These are phyloP conservation scores for Zhengitettix transpicula DNA, from an alignment of 2,888 invertebrate genomes.

Conservation along the genomic window DNA sequence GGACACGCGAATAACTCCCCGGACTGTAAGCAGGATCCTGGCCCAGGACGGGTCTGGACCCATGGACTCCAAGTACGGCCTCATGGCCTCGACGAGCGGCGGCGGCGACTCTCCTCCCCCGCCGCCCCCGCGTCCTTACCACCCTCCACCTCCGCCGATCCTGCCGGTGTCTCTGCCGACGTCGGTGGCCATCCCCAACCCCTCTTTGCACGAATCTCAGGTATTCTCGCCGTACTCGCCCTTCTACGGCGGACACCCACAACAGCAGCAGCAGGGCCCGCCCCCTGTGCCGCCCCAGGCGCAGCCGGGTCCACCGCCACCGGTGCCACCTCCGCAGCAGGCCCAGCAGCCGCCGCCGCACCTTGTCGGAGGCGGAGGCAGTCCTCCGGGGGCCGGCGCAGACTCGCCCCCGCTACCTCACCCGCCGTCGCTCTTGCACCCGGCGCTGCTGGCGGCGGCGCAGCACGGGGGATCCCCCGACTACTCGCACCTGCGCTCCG, in stretches of 20 bases:
- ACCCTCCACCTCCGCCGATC: conserved; percentile 61
- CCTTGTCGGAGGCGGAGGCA: conserved; percentile 46
- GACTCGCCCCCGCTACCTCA: conserved; percentile 68
- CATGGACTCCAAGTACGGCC: conserved; percentile 25
- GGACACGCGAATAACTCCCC: conserved; percentile 79
- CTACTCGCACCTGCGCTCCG: conserved; percentile 60
- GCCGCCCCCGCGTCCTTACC: conserved; percentile 55
- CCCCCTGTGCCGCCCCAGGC: conserved; percentile 28
- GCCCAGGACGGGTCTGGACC: conserved; percentile 66
- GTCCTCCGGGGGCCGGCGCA: conserved; percentile 41
- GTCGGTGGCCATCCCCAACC: conserved; percentile 91
- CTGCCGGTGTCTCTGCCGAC: conserved; percentile 81
- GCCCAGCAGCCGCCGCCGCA: conserved; percentile 20
- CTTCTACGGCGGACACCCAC: conserved; percentile 50
- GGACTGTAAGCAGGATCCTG: conserved; percentile 73
- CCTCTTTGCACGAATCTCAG: conserved; percentile 85
- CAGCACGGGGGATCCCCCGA: conserved; percentile 69
- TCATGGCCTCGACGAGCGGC: neutral
- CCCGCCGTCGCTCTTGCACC: conserved; percentile 71
- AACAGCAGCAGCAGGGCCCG: conserved; percentile 30
- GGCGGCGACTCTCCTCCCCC: conserved; percentile 5
- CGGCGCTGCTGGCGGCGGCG: conserved; percentile 66
- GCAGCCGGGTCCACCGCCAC: conserved; percentile 25
- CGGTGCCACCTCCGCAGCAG: conserved; percentile 22
- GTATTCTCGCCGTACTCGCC: conserved; percentile 85